phyloP scores from a whole-genome alignment of 2,797 vertebrate species.

The Periophthalmus magnuspinnatus region DNA sequence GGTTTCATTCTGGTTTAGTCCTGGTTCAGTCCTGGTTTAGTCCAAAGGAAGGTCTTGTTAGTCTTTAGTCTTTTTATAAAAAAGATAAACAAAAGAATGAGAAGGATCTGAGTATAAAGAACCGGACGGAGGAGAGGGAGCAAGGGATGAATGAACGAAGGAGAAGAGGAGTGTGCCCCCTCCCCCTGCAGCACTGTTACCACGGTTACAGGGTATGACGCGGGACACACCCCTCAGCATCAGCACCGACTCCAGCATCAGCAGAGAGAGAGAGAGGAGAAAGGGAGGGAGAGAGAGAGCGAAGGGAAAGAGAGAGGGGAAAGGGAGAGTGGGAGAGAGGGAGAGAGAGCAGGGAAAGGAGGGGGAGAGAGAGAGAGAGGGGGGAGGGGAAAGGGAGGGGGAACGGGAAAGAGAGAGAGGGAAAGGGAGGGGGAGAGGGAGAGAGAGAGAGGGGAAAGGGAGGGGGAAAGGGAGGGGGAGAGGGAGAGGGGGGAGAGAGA shows the following conservation, averaged over 20 bases:
- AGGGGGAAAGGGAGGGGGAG: no score
- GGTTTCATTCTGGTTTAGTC: neutral
- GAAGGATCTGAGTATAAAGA: no score
- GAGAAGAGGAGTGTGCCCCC: constrained; percentile 18
- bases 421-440: no score
- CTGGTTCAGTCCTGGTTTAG: neutral
- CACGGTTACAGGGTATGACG: constrained; percentile 61
- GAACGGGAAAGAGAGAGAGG: neutral
- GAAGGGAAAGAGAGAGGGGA: neutral
- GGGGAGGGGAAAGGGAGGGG: neutral
- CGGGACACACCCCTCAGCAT: constrained; percentile 39
- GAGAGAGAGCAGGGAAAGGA: no score
- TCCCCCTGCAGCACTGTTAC: constrained; percentile 52
- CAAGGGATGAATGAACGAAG: neutral
- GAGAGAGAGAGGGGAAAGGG: no score
- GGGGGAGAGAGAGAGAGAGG: neutral
- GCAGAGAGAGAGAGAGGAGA: neutral
- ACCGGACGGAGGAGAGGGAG: no score
- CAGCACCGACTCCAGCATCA: constrained; percentile 1
- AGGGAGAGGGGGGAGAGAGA: neutral
- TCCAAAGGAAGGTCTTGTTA: no score
- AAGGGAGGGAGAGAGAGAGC: neutral
- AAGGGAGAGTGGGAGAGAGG: neutral
- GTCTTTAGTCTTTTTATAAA: no score
- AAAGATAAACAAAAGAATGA: no score